Conservation (phyloP, 2,888 invertebrate species). For the Lucinisca nassula region DNA sequence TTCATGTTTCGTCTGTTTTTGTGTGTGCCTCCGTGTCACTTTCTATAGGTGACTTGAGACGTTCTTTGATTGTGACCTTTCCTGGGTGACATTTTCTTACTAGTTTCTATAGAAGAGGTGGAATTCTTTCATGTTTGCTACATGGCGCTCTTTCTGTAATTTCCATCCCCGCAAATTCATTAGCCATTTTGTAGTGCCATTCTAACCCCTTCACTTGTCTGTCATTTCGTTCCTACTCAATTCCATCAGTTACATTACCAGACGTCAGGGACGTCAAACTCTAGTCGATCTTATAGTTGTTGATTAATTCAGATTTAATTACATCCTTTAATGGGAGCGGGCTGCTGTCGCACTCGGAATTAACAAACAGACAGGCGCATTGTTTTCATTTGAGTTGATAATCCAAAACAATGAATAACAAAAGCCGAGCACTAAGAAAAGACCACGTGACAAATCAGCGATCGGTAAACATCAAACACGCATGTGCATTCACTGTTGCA, state of each 20-base stretch:
- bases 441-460: too few relatives aligned
- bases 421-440: too few relatives aligned
- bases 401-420: conserved; percentile 67
- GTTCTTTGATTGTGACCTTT: too few relatives aligned
- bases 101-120: too few relatives aligned
- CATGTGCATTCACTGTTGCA: too few relatives aligned
- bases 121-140: too few relatives aligned
- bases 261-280: not conserved
- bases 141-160: too few relatives aligned
- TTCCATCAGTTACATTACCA: not conserved
- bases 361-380: conserved; percentile 47
- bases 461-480: too few relatives aligned
- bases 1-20: too few relatives aligned
- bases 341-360: conserved; percentile 28
- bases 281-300: not conserved
- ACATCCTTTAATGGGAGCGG: conserved; percentile 45
- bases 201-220: not conserved
- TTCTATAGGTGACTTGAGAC: too few relatives aligned
- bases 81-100: too few relatives aligned
- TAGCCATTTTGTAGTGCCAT: not conserved
- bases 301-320: conserved; percentile 62
- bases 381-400: conserved; percentile 57
- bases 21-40: too few relatives aligned
- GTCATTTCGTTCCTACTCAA: not conserved
- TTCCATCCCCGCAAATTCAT: not conserved